Conservation (phyloP, 1,140 invertebrate genomes). For the silkworm (Bombyx mori) region DNA sequence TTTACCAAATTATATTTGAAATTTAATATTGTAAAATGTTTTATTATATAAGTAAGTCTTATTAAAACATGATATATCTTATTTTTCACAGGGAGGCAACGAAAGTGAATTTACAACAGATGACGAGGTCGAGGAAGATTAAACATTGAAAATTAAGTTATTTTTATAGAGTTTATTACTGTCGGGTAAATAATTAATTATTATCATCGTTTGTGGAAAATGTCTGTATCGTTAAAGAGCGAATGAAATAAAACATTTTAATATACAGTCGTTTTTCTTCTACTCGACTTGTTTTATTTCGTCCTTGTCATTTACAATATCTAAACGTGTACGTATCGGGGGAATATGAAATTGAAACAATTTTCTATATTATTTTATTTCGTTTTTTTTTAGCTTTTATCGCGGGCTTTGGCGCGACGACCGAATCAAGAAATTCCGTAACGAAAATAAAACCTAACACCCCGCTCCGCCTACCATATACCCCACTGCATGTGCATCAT, state of each 20-base stretch:
- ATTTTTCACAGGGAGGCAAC: conserved; percentile 66
- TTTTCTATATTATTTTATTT: too few relatives aligned
- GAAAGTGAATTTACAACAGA: conserved; percentile 76
- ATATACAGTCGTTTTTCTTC: conserved; percentile 33
- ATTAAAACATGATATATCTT: conserved; percentile 7
- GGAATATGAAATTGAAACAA: too few relatives aligned
- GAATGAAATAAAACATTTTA: conserved; percentile 64
- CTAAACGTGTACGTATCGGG: neutral
- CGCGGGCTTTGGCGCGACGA: too few relatives aligned
- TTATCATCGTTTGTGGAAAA: conserved; percentile 24
- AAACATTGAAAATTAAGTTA: conserved; percentile 48
- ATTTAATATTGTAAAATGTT: neutral
- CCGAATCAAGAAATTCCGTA: too few relatives aligned
- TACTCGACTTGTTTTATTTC: conserved; percentile 18
- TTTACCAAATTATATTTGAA: neutral
- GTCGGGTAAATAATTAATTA: conserved; percentile 16
- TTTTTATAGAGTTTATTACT: conserved; percentile 69
- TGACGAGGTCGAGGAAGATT: conserved; percentile 72
- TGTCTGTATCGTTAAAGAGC: conserved; percentile 49
- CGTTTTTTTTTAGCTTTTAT: too few relatives aligned
- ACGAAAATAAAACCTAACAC: too few relatives aligned
- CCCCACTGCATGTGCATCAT: too few relatives aligned
- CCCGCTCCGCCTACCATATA: too few relatives aligned
- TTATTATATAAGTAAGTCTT: neutral
- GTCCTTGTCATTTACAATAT: neutral